Evolutionary conservation across 2,888 invertebrate species (phyloP).

Genomic region (Andrena chrysosceles): DNA sequence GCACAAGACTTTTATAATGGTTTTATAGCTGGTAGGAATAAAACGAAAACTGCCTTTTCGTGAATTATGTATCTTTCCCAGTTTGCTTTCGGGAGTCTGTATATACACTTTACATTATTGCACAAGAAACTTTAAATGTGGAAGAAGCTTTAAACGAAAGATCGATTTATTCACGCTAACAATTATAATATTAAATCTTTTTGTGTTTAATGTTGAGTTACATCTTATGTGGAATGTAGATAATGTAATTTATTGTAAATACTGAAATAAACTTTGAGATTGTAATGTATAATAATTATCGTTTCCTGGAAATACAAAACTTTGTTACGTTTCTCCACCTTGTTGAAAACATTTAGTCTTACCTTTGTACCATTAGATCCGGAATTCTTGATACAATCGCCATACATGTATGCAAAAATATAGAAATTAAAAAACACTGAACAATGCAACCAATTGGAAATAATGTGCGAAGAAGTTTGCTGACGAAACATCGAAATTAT

Average conservation of each 20-base stretch:
- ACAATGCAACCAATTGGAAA: slow-evolving; percentile 52
- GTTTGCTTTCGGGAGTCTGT: background rate
- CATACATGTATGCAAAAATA: slow-evolving; percentile 28
- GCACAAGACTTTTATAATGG: slow-evolving; percentile 95
- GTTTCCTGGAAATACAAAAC: background rate
- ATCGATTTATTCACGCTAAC: background rate
- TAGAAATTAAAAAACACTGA: slow-evolving; percentile 48
- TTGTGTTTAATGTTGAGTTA: background rate
- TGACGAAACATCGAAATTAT: slow-evolving; percentile 19
- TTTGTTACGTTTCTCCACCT: background rate
- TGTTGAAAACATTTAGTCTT: slow-evolving; percentile 14
- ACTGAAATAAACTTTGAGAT: background rate
- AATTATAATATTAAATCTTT: background rate
- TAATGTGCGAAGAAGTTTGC: slow-evolving; percentile 54
- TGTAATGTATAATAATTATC: background rate
- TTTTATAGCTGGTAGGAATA: slow-evolving; percentile 88
- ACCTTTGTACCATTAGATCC: slow-evolving; percentile 17
- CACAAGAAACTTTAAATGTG: background rate
- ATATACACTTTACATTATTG: background rate
- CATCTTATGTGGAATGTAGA: background rate
- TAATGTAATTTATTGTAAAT: background rate
- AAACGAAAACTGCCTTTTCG: slow-evolving; percentile 48
- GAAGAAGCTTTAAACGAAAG: background rate
- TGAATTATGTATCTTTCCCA: slow-evolving; percentile 1
- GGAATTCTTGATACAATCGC: slow-evolving; percentile 2